A percentile compares a stretch with the other conserved stretches of the same genome.
phyloP scores from a whole-genome alignment of 2,888 invertebrate genomes.

The Eristalis intricaria region DNA sequence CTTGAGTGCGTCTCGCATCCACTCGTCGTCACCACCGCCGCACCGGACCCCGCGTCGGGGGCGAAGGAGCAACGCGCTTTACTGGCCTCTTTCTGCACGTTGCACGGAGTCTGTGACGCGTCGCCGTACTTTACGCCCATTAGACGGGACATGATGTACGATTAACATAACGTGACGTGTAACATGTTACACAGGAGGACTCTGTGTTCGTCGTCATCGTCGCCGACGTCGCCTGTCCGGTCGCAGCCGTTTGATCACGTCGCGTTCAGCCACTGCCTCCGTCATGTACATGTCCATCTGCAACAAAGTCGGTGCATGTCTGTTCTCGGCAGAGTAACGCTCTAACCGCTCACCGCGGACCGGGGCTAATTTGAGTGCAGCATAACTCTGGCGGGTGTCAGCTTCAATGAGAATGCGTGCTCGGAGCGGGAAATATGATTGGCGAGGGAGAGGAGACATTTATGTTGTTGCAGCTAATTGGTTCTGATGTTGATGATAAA shows the following conservation, averaged over 20 bases:
- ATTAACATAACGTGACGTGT: slow-evolving; percentile 70
- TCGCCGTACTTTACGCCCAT: slow-evolving; percentile 63
- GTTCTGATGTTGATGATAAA: slow-evolving; percentile 50
- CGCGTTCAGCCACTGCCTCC: slow-evolving; percentile 24
- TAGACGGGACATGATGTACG: slow-evolving; percentile 67
- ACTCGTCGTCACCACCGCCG: neutral
- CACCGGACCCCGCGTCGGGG: neutral
- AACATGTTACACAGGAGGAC: slow-evolving; percentile 60
- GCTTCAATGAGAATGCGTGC: slow-evolving; percentile 46
- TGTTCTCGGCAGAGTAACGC: neutral
- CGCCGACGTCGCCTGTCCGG: slow-evolving; percentile 22
- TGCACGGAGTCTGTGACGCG: slow-evolving; percentile 51
- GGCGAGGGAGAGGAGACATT: slow-evolving; percentile 57
- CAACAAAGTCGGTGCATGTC: slow-evolving; percentile 46
- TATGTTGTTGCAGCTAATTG: slow-evolving; percentile 56
- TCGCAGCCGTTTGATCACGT: slow-evolving; percentile 52
- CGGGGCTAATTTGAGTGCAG: slow-evolving; percentile 2
- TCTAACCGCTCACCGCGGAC: neutral
- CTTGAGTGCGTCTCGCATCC: neutral
- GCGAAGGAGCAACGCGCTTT: neutral
- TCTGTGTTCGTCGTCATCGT: slow-evolving; percentile 9
- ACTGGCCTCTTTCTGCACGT: slow-evolving; percentile 18
- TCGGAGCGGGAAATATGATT: slow-evolving; percentile 39
- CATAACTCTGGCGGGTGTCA: slow-evolving; percentile 31
- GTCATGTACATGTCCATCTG: slow-evolving; percentile 49